A percentile compares a stretch with the other conserved stretches of the same genome.
These are phyloP conservation scores for Hydrotaea cyrtoneurina DNA, from an alignment of 2,888 invertebrate species.

Conservation along the genomic window DNA sequence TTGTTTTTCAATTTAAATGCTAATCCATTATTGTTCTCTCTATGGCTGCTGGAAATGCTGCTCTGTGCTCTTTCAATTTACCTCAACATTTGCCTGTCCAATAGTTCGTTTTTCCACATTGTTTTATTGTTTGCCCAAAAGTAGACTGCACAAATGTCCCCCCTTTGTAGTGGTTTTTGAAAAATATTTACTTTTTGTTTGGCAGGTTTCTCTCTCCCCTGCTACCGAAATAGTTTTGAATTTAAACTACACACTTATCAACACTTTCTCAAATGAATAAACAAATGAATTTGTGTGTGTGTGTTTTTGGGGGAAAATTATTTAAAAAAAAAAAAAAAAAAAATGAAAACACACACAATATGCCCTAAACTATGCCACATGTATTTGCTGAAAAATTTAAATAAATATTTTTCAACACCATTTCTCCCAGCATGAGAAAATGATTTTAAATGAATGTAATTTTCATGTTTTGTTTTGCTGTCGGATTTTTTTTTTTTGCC, in stretches of 20 bases:
- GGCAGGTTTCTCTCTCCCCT: not conserved
- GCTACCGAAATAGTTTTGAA: slow-evolving; percentile 31
- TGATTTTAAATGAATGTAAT: not conserved
- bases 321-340: not conserved
- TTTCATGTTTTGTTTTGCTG: not conserved
- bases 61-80: not conserved
- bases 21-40: not conserved
- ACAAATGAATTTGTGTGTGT: slow-evolving; percentile 27
- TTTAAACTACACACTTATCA: slow-evolving; percentile 25
- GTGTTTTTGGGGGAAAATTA: not conserved
- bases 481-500: too few species aligned
- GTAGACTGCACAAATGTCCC: not conserved
- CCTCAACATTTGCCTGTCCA: too few species aligned
- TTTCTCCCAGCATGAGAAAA: not conserved
- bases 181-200: not conserved
- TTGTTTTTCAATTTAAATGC: slow-evolving; percentile 4
- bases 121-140: not conserved
- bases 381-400: slow-evolving; percentile 49
- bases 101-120: too few species aligned
- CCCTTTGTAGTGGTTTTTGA: slow-evolving; percentile 10
- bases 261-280: slow-evolving; percentile 33
- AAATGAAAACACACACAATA: too few species aligned
- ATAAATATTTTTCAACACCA: not conserved
- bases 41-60: not conserved
- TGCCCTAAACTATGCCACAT: slow-evolving; percentile 62